These are phyloP conservation scores for Acanthopagrus latus DNA, from an alignment of 2,797 vertebrate species.

Conservation along the genomic window DNA sequence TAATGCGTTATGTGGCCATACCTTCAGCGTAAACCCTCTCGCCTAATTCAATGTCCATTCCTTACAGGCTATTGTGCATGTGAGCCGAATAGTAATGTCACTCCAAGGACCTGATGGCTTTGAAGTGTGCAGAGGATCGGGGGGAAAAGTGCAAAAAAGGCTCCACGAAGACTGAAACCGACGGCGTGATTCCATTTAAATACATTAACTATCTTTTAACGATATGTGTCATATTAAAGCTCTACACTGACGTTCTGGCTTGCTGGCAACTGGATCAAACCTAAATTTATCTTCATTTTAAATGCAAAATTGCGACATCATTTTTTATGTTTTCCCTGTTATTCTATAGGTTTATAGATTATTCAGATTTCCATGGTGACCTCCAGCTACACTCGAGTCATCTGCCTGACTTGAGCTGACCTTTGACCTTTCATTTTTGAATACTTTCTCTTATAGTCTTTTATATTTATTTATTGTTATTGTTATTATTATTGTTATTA, in stretches of 20 bases:
- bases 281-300: background rate
- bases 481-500: too few species aligned
- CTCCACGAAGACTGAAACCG: slow-evolving; percentile 30
- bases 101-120: slow-evolving; percentile 64
- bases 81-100: slow-evolving; percentile 78
- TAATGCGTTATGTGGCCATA: slow-evolving; percentile 72
- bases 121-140: slow-evolving; percentile 63
- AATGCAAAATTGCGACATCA: background rate
- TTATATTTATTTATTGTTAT: too few species aligned
- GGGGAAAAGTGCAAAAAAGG: slow-evolving; percentile 36
- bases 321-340: too few species aligned
- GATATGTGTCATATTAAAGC: too few species aligned
- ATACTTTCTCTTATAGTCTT: too few species aligned
- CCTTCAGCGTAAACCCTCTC: slow-evolving; percentile 74
- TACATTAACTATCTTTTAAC: background rate
- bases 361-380: background rate
- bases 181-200: background rate
- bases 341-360: too few species aligned
- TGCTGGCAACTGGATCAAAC: background rate
- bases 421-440: background rate
- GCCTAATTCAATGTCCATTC: slow-evolving; percentile 76
- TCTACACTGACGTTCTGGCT: background rate
- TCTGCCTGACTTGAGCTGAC: background rate
- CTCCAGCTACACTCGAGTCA: background rate
- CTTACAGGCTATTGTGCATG: slow-evolving; percentile 73